A percentile compares a stretch with the other conserved stretches of the same genome.
These are phyloP conservation scores for Musca domestica DNA, from an alignment of 1,140 invertebrate species.

Conservation along the genomic window DNA sequence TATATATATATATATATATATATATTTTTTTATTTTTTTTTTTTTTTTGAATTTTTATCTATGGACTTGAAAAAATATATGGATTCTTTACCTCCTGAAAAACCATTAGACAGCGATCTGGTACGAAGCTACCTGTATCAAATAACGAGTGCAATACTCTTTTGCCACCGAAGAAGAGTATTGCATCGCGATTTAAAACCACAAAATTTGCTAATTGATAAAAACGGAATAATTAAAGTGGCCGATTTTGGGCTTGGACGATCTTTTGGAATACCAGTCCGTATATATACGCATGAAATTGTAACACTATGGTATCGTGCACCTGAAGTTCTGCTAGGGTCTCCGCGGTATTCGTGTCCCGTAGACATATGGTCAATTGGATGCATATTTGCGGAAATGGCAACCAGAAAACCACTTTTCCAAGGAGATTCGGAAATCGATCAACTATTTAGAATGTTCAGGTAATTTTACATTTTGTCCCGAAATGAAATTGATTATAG, in stretches of 20 bases:
- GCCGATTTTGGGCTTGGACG: slow-evolving; percentile 98
- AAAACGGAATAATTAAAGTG: slow-evolving; percentile 85
- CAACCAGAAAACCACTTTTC: slow-evolving; percentile 84
- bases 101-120: slow-evolving; percentile 66
- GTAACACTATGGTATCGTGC: slow-evolving; percentile 99
- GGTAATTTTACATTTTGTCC: slow-evolving; percentile 55
- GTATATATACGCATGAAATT: slow-evolving; percentile 98
- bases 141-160: slow-evolving; percentile 90
- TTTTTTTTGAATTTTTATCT: slow-evolving; percentile 96
- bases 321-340: slow-evolving; percentile 93
- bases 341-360: slow-evolving; percentile 84
- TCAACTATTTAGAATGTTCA: slow-evolving; percentile 90
- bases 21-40: too few relatives aligned
- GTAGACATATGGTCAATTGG: slow-evolving; percentile 97
- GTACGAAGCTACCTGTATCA: slow-evolving; percentile 67
- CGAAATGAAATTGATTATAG: too few relatives aligned
- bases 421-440: slow-evolving; percentile 96
- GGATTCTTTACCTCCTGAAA: slow-evolving; percentile 75
- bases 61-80: slow-evolving; percentile 99
- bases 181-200: slow-evolving; percentile 97
- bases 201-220: slow-evolving; percentile 96
- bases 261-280: slow-evolving; percentile 88
- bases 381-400: slow-evolving; percentile 95
- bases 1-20: too few relatives aligned
- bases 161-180: slow-evolving; percentile 91